Evolutionary conservation across 2,797 vertebrate genomes (phyloP).

Genomic region (Lithobates pipiens): DNA sequence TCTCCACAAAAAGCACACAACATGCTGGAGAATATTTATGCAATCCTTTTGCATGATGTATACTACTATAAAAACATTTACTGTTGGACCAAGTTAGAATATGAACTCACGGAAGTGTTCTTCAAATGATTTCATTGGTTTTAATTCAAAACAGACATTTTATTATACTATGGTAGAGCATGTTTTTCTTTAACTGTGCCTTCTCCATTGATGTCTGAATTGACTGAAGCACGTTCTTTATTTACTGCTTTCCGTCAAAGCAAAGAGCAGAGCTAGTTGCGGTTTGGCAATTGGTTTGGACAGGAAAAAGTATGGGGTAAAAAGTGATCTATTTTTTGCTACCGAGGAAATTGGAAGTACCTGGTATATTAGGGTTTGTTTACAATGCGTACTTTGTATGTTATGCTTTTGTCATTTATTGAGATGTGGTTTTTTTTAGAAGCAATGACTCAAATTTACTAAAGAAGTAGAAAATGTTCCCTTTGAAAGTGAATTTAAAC

Average conservation of each 20-base stretch:
- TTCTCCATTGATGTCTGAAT: constrained; percentile 15
- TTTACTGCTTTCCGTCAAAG: constrained; percentile 17
- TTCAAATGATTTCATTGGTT: constrained; percentile 38
- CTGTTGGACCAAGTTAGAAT: constrained; percentile 3
- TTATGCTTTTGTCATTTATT: not conserved
- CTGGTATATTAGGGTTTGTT: not conserved
- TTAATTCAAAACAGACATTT: constrained; percentile 34
- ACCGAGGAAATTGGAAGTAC: constrained; percentile 36
- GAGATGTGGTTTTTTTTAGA: not conserved
- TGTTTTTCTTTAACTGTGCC: constrained; percentile 19
- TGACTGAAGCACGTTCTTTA: constrained; percentile 5
- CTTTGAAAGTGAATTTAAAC: too few relatives aligned
- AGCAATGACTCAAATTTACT: too few relatives aligned
- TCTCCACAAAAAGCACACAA: not conserved
- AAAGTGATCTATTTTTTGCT: constrained; percentile 32
- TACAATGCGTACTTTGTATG: not conserved
- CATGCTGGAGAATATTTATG: not conserved
- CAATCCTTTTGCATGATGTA: constrained; percentile 1
- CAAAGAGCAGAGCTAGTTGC: not conserved
- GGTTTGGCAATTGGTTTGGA: constrained; percentile 42
- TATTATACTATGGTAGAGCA: not conserved
- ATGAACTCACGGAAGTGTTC: constrained; percentile 14
- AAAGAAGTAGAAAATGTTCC: too few relatives aligned
- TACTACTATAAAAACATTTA: constrained; percentile 1
- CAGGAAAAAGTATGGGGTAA: constrained; percentile 4